Base-by-base conservation (phyloP, 1,140 invertebrate genomes). In the Eueides isabella region DNA sequence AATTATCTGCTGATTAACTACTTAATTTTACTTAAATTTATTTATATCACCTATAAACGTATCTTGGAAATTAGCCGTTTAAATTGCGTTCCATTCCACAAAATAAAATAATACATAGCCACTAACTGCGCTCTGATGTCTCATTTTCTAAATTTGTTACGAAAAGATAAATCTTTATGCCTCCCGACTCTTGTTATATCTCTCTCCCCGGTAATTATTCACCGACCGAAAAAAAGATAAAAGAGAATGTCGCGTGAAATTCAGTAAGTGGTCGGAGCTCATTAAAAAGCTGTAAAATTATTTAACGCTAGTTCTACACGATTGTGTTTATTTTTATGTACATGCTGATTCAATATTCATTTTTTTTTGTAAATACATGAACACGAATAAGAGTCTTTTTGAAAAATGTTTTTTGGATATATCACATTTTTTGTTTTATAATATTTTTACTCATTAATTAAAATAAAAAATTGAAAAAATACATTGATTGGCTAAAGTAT, bases 121-220 rank as follows among this genome's bases (percentile, higher is more conserved):
- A 80, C 76, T 80, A 72, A 74, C 79, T 55, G 23, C 66, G 75
- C 70, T 80, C 75, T 89, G 89, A 91, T 92, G 88, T 92, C 89
- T 92, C 90, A 92, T 88, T 92, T 91, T 91, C 90, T 92, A 92
- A 90, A 92, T 92, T 88, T 84, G 89, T 91, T 90, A 85, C 84
- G 89, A 90, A 92, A 90, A 92, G 90, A 92, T 90, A 92, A 92
- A 92, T 92, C 88, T 89, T 81, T 73, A 78, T 81, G 82, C 87
- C 84, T 86, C 88, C 84, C 81, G 82, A 81, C 81, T 85, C 90
- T 92, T 89, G 88, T 92, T 91, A 91, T 88, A 88, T 91, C 85
- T 87, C 80, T 89, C 86, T 79, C 82, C 82, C 80, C 75, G 41
- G 81, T 87, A 90, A 92, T 92, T 89, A 92, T 88, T 91, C 89